phyloP scores from a whole-genome alignment of 2,113 vertebrate genomes.

The Sciurus niger region DNA sequence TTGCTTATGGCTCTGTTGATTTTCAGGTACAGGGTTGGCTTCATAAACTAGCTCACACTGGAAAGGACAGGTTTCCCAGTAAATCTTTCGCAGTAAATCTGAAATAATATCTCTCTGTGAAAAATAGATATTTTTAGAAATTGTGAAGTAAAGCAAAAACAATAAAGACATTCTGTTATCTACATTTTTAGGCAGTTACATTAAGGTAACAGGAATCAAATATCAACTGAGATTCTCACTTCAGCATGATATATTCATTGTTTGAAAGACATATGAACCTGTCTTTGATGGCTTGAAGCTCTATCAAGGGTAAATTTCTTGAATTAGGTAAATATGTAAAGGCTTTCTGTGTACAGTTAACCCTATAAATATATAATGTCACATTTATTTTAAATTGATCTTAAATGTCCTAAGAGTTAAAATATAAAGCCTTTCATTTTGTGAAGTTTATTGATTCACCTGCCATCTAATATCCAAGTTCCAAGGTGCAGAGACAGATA shows the following conservation, averaged over 20 bases:
- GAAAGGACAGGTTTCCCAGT: neutral
- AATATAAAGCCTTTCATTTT: constrained; percentile 46
- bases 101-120: neutral
- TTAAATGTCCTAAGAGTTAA: constrained; percentile 4
- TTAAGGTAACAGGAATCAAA: constrained; percentile 15
- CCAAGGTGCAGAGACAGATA: constrained; percentile 62
- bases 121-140: constrained; percentile 51
- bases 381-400: constrained; percentile 45
- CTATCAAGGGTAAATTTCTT: constrained; percentile 24
- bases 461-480: constrained; percentile 21
- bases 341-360: constrained; percentile 23
- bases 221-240: neutral
- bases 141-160: constrained; percentile 55
- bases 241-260: neutral
- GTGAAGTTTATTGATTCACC: constrained; percentile 57
- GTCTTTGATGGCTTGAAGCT: neutral
- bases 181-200: constrained; percentile 3
- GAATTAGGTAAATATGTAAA: constrained; percentile 9
- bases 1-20: constrained; percentile 14
- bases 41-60: neutral
- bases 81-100: neutral
- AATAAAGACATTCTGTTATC: neutral
- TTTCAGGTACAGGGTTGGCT: constrained; percentile 14
- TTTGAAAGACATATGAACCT: neutral
- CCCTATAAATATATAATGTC: neutral